Evolutionary conservation across 2,113 vertebrate species (phyloP), one percentile per base, ranked within the genome.

Genomic region (Crotalus helleri): DNA sequence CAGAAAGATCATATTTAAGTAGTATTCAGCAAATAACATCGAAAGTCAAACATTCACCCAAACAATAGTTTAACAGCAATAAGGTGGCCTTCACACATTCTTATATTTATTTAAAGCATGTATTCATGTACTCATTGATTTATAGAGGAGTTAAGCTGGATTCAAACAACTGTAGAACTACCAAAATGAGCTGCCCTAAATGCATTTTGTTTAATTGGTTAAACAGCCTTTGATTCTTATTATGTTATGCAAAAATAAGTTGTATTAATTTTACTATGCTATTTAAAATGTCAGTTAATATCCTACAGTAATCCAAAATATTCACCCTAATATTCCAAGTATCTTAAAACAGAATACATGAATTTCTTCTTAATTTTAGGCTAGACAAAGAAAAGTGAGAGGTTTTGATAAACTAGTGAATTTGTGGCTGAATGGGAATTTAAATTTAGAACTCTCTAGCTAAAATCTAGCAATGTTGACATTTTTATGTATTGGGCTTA

Each of bases 1-100:
- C 64, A 15, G 44, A 0, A 0, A 0, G 17, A 0, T 21, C 46
- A 53, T 29, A 17, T 58, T 46, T 0, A 0, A 11, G n/a, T 61
- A 46, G 7, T 9, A 0, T 58, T 58, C 54, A 59, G 69, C 46
- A 49, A 2, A 0, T 74, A 1, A 57, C 0, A n/a, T n/a, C 44
- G 54, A 44, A 44, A 26, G 44, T 59, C 8, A 53, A 0, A 2
- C 0, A 0, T 29, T 58, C 44, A 10, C 54, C 46, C 29, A 85
- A 13, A 74, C 57, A 88, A 13, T n/a, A 26, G 26, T 26, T 88
- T 57, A 44, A 88, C 29, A 89, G 44, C 53, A 29, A 74, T 26
- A 92, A 88, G 86, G 6, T 81, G 81, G 53, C 69, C 23, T 44
- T 85, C 74, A 54, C 55, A 26, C 15, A 24, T n/a, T 17, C 59